Evolutionary conservation across 1,140 invertebrate species (phyloP), one percentile per base, ranked within the genome.

Genomic region (Drosophila saltans): DNA sequence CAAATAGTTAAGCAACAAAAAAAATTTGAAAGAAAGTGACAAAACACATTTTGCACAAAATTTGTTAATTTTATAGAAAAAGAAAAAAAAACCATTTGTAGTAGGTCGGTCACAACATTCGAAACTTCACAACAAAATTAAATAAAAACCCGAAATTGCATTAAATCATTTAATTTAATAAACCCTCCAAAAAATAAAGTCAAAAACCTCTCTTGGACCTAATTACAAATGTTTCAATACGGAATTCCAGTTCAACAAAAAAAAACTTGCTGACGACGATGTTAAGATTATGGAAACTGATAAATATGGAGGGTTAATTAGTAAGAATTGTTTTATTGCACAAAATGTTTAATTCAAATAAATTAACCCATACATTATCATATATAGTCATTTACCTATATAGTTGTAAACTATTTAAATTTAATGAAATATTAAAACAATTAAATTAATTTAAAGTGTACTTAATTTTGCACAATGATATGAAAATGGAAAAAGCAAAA

Each of bases 1-100:
- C 86, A 90, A 90, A 90, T 90, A 90, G 86, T 90, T 90, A 90
- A 90, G 86, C 81, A 77, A 30, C 2, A 30, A 30, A 30, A 30
- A 30, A 88, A 70, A 57, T 21, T 64, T 52, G 55, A 71, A 65
- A 7, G 16, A 61, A 67, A 72, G 59, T 48, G 56, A 68, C 36
- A 30, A 56, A 30, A 30, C 16, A 67, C 61, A 41, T 69, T 39
- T 21, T 43, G 39, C 65, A 56, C 59, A 70, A 57, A 61, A 61
- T 30, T 45, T 59, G 30, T 28, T 64, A 57, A 72, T 28, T 41
- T 57, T 59, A 67, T 68, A 58, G 26, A 11, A 63, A 72, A 57
- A 36, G 6, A 56, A 39, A 26, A 65, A 4, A 69, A 45, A 69
- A 57, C 64, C 58, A 66, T 40, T 48, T 60, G 7, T 56, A 67